Evolutionary conservation across 2,888 invertebrate species (phyloP).

Genomic region (Cabera pusaria): DNA sequence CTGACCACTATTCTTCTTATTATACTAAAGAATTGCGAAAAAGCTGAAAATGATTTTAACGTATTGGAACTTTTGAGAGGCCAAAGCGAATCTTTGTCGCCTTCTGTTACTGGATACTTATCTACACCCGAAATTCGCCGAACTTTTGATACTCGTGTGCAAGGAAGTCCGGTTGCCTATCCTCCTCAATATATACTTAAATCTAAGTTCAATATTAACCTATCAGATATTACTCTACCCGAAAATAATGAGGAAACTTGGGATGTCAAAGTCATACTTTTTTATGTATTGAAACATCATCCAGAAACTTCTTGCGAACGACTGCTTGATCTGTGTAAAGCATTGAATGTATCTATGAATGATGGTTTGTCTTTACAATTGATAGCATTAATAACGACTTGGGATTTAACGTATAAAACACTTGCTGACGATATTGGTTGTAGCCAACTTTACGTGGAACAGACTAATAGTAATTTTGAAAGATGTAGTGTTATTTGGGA

Average conservation of each 20-base stretch:
- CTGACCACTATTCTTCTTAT: slow-evolving; percentile 60
- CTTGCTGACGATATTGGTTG: slow-evolving; percentile 55
- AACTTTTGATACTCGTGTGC: slow-evolving; percentile 47
- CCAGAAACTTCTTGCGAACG: slow-evolving; percentile 58
- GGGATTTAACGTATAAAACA: slow-evolving; percentile 70
- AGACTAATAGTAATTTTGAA: slow-evolving; percentile 51
- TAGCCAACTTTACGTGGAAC: slow-evolving; percentile 53
- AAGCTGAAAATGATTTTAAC: slow-evolving; percentile 45
- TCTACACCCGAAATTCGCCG: slow-evolving; percentile 54
- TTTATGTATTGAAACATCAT: slow-evolving; percentile 65
- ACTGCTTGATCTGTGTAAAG: slow-evolving; percentile 60
- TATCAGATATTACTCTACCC: slow-evolving; percentile 67
- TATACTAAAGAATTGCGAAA: slow-evolving; percentile 47
- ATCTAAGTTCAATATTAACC: slow-evolving; percentile 69
- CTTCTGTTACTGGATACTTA: slow-evolving; percentile 52
- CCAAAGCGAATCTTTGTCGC: slow-evolving; percentile 58
- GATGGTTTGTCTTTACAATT: slow-evolving; percentile 71
- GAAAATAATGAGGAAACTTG: slow-evolving; percentile 74
- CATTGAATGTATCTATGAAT: slow-evolving; percentile 61
- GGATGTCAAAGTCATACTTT: slow-evolving; percentile 73
- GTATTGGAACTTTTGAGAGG: slow-evolving; percentile 59
- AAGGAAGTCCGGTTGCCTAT: slow-evolving; percentile 53
- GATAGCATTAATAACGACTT: slow-evolving; percentile 63
- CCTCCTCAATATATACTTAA: slow-evolving; percentile 69
- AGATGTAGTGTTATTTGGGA: slow-evolving; percentile 67